These are phyloP conservation scores for Osmerus eperlanus DNA, from an alignment of 2,113 vertebrate genomes.

Conservation along the genomic window DNA sequence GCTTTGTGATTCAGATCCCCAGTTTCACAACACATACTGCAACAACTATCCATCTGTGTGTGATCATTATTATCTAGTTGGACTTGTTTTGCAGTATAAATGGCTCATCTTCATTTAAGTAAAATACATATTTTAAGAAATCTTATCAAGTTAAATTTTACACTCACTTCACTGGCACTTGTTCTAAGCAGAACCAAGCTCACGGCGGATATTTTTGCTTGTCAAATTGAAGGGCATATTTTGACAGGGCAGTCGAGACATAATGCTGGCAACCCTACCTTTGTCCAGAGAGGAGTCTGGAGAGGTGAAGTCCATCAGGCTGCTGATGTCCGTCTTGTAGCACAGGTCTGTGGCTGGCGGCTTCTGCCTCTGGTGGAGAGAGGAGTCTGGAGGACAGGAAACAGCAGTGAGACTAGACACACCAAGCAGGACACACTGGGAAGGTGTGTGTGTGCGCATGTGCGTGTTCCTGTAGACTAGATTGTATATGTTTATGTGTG, in stretches of 20 bases:
- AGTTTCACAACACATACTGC: too few relatives aligned
- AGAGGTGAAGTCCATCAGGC: slow-evolving; percentile 73
- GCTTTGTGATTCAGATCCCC: too few relatives aligned
- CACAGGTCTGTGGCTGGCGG: slow-evolving; percentile 61
- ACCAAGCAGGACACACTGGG: neutral
- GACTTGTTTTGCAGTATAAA: too few relatives aligned
- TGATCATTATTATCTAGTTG: too few relatives aligned
- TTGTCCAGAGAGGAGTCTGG: slow-evolving; percentile 74
- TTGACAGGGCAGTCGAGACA: neutral
- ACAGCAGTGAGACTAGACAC: slow-evolving; percentile 8
- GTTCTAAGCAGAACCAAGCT: too few relatives aligned
- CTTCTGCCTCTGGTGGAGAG: slow-evolving; percentile 62
- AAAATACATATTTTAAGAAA: too few relatives aligned
- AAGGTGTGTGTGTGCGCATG: neutral
- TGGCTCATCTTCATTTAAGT: too few relatives aligned
- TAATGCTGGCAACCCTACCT: slow-evolving; percentile 53
- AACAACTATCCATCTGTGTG: too few relatives aligned
- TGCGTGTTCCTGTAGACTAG: neutral
- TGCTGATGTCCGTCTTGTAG: slow-evolving; percentile 73
- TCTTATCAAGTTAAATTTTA: too few relatives aligned
- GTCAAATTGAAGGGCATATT: too few relatives aligned
- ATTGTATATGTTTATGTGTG: neutral
- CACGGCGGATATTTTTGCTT: too few relatives aligned
- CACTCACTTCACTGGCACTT: too few relatives aligned
- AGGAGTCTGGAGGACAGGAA: slow-evolving; percentile 53